Percentiles rank a stretch among this genome's conserved stretches.
Conservation (phyloP, 2,888 invertebrate species). For the Lordiphosa andalusiaca region DNA sequence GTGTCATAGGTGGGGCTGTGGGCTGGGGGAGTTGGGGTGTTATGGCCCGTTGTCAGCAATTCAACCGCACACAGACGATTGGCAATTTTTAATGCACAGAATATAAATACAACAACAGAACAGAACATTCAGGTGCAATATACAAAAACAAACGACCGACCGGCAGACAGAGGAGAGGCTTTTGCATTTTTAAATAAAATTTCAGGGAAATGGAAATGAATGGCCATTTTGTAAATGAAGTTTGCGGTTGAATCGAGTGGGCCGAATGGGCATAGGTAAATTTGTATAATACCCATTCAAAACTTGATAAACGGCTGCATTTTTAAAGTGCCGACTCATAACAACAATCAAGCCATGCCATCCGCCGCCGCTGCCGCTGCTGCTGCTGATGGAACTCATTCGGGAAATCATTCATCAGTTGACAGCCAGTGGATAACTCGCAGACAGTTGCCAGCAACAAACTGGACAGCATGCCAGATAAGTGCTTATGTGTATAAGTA, state of each 20-base stretch:
- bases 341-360: slow-evolving; percentile 9
- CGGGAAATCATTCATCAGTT: slow-evolving; percentile 37
- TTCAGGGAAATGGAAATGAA: slow-evolving; percentile 19
- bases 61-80: slow-evolving; percentile 68
- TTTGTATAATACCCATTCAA: slow-evolving; percentile 3
- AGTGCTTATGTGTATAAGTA: slow-evolving; percentile 11
- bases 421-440: slow-evolving; percentile 16
- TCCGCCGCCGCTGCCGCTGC: background rate
- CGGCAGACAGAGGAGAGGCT: slow-evolving; percentile 17
- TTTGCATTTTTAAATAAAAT: slow-evolving; percentile 59
- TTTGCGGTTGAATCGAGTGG: slow-evolving; percentile 9
- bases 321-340: slow-evolving; percentile 16
- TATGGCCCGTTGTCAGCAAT: slow-evolving; percentile 54
- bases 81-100: slow-evolving; percentile 60
- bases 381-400: slow-evolving; percentile 16
- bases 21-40: slow-evolving; percentile 10
- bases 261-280: slow-evolving; percentile 2
- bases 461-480: slow-evolving; percentile 17
- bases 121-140: slow-evolving; percentile 35
- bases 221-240: slow-evolving; percentile 19
- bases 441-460: slow-evolving; percentile 1
- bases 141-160: slow-evolving; percentile 16
- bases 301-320: slow-evolving; percentile 25
- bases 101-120: slow-evolving; percentile 14
- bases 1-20: background rate